Percentiles rank a stretch among this genome's conserved stretches.
These are phyloP conservation scores for Haliaeetus leucogaster DNA, from an alignment of 2,113 vertebrate genomes.

Conservation along the genomic window DNA sequence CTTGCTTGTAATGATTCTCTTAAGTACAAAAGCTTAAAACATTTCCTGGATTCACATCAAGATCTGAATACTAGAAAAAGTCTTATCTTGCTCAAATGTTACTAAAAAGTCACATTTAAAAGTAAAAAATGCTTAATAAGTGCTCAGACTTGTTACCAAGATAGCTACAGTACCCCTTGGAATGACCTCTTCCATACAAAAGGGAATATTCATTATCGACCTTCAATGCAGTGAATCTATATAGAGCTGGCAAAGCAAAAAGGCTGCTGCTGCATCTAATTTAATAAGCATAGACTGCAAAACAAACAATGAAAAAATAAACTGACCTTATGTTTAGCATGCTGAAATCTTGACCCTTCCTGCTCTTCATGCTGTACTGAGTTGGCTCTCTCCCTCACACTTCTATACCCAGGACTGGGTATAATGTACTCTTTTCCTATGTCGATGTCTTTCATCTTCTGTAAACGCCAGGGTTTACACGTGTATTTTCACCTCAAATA, in stretches of 20 bases:
- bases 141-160: background rate
- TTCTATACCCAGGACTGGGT: constrained; percentile 81
- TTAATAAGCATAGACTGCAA: background rate
- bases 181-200: background rate
- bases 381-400: constrained; percentile 71
- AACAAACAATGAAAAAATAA: background rate
- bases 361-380: constrained; percentile 63
- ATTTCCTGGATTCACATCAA: background rate
- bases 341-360: constrained; percentile 71
- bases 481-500: background rate
- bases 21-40: background rate
- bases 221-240: constrained; percentile 26
- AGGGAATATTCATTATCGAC: background rate
- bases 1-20: background rate
- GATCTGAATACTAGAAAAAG: background rate
- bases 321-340: constrained; percentile 74
- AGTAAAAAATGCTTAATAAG: background rate
- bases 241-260: background rate
- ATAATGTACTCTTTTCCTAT: constrained; percentile 85
- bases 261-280: background rate
- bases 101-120: background rate
- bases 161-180: background rate
- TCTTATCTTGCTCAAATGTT: background rate
- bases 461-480: constrained; percentile 67
- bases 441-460: constrained; percentile 90